Evolutionary conservation across 1,140 invertebrate genomes (phyloP).

Genomic region (Periplaneta americana): DNA sequence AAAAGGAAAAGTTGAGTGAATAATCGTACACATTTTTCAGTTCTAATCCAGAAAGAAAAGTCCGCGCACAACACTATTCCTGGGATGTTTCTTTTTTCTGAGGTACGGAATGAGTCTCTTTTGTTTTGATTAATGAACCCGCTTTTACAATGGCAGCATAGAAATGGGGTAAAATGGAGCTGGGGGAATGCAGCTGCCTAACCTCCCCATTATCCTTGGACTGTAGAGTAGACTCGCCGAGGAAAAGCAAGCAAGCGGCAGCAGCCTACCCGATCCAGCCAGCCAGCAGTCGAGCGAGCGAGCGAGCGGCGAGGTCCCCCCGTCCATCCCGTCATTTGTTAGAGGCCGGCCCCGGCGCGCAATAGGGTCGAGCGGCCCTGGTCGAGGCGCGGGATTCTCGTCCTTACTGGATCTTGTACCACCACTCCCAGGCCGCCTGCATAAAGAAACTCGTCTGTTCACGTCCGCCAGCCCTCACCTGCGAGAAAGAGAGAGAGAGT

Average conservation of each 20-base stretch:
- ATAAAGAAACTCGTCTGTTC: not conserved
- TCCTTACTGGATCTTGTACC: not conserved
- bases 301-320: too few species aligned
- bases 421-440: not conserved
- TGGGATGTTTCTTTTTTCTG: not conserved
- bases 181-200: not conserved
- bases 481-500: too few species aligned
- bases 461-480: not conserved
- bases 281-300: not conserved
- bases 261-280: not conserved
- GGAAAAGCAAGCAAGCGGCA: not conserved
- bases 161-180: not conserved
- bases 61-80: not conserved
- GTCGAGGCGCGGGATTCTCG: not conserved
- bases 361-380: not conserved
- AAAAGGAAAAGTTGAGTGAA: not conserved
- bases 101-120: not conserved
- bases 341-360: not conserved
- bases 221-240: not conserved
- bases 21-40: not conserved
- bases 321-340: not conserved
- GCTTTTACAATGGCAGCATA: not conserved
- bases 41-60: not conserved
- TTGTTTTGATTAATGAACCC: not conserved
- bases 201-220: not conserved